A percentile compares a stretch with the other conserved stretches of the same genome.
Conservation (phyloP, 2,797 vertebrate genomes). For the Neosalanx taihuensis region DNA sequence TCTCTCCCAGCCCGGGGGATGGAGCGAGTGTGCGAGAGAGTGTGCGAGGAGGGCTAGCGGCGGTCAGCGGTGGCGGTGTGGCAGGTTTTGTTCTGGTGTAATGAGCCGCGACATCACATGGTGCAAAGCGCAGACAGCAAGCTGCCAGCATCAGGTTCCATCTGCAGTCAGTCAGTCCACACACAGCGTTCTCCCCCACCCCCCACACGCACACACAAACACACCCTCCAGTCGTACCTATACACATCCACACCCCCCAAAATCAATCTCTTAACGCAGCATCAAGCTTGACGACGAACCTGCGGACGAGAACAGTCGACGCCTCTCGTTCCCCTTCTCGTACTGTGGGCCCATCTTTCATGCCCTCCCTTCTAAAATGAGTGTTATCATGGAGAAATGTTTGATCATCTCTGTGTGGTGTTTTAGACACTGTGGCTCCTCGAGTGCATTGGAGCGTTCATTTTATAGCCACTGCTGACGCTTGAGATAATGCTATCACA, state of each 20-base stretch:
- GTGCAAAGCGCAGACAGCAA: constrained; percentile 35
- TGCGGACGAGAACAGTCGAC: constrained; percentile 61
- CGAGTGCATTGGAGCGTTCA: constrained; percentile 12
- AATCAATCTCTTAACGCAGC: constrained; percentile 33
- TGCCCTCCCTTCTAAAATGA: constrained; percentile 22
- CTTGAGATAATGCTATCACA: constrained; percentile 25
- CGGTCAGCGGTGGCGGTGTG: constrained; percentile 26
- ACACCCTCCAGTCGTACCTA: constrained; percentile 21
- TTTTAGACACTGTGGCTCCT: constrained; percentile 23
- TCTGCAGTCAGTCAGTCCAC: constrained; percentile 26
- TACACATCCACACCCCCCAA: constrained; percentile 36
- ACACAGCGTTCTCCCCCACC: constrained; percentile 34
- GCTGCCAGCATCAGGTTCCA: constrained; percentile 38
- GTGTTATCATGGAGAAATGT: constrained; percentile 52
- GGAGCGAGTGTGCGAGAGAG: constrained; percentile 19
- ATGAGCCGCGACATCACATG: constrained; percentile 54
- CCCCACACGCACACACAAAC: too few species aligned
- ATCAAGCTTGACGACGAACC: constrained; percentile 46
- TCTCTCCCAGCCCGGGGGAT: constrained; percentile 15
- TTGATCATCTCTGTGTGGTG: constrained; percentile 40
- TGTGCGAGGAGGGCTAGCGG: constrained; percentile 48
- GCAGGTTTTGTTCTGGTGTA: constrained; percentile 59
- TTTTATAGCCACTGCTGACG: constrained; percentile 24
- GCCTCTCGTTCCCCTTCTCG: constrained; percentile 49
- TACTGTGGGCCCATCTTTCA: constrained; percentile 37